A percentile compares a stretch with the other conserved stretches of the same genome.
Conservation (phyloP, 2,888 invertebrate species). For the Terebella lapidaria region DNA sequence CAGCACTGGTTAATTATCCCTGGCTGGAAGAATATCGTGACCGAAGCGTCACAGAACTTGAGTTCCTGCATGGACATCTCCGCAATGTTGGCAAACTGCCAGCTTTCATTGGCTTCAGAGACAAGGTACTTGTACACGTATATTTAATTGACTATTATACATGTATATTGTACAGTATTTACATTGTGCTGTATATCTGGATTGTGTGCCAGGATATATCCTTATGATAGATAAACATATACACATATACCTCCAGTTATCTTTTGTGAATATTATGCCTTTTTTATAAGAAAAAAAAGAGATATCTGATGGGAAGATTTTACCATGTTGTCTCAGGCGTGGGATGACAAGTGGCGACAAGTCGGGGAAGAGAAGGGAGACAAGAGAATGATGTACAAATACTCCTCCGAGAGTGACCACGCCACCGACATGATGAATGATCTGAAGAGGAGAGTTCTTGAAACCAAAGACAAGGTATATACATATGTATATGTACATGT, state of each 20-base stretch:
- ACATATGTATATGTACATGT: no score
- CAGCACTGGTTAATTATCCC: slow-evolving; percentile 36
- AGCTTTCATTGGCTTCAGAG: slow-evolving; percentile 38
- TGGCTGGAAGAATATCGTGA: slow-evolving; percentile 38
- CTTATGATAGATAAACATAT: no score
- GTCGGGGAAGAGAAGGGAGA: slow-evolving; percentile 33
- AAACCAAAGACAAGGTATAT: slow-evolving; percentile 24
- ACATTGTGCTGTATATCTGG: no score
- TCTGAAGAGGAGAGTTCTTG: slow-evolving; percentile 33
- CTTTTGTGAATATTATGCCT: not conserved
- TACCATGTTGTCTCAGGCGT: slow-evolving; percentile 5
- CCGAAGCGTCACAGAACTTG: slow-evolving; percentile 46
- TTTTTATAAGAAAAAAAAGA: not conserved
- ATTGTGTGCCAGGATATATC: no score
- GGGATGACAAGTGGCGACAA: slow-evolving; percentile 21
- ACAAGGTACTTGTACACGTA: no score
- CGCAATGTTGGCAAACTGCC: slow-evolving; percentile 42
- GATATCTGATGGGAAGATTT: not conserved
- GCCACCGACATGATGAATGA: slow-evolving; percentile 34
- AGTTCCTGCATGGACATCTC: slow-evolving; percentile 45
- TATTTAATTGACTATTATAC: no score
- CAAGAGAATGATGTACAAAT: slow-evolving; percentile 36
- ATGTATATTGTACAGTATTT: no score
- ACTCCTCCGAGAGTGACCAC: slow-evolving; percentile 37
- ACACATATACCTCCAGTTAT: no score